Conservation (phyloP, 2,113 vertebrate species). For the Tragelaphus imberbis region DNA sequence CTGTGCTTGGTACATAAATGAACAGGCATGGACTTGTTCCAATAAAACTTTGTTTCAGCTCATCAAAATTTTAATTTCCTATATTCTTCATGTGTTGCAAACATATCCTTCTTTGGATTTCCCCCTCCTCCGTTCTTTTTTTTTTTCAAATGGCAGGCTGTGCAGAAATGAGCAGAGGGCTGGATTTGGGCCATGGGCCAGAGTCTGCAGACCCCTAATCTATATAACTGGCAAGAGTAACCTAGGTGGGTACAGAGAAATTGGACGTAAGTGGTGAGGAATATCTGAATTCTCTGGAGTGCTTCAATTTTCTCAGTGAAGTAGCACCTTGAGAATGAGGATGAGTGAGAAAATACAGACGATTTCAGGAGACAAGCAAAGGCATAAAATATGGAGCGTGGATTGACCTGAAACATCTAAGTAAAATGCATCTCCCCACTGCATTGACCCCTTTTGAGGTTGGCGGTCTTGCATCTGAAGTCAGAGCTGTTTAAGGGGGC, state of each 20-base stretch:
- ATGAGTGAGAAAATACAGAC: not conserved
- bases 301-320: not conserved
- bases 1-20: no score
- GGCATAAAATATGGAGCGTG: not conserved
- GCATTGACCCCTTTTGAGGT: not conserved
- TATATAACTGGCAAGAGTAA: not conserved
- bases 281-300: not conserved
- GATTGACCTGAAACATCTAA: not conserved
- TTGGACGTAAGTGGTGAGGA: not conserved
- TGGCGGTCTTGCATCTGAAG: fast-evolving
- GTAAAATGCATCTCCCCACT: fast-evolving
- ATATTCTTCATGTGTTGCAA: not conserved
- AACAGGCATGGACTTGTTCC: not conserved
- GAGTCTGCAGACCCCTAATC: no score
- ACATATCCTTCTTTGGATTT: not conserved
- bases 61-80: not conserved
- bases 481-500: not conserved
- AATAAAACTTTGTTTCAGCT: not conserved
- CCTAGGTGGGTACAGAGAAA: not conserved
- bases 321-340: not conserved
- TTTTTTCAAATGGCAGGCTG: not conserved
- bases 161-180: not conserved
- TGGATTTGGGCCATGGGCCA: not conserved
- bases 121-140: not conserved
- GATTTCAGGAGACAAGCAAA: not conserved